Percentiles rank a stretch among this genome's conserved stretches.
Conservation (phyloP, 2,888 invertebrate species). For the Epistrophella euchroma region DNA sequence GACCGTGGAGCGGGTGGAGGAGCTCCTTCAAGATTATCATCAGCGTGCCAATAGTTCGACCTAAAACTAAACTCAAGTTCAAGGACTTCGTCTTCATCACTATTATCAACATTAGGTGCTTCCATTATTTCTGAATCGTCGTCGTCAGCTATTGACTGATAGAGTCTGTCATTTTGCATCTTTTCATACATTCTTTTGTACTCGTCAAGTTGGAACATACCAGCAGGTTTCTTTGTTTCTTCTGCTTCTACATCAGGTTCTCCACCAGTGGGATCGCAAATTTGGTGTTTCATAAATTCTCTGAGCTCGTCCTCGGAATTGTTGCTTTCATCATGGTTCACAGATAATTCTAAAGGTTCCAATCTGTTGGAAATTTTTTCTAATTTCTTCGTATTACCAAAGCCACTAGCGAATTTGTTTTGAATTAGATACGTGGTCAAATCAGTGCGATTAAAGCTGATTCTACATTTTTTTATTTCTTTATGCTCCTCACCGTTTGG, state of each 20-base stretch:
- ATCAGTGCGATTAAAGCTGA: constrained; percentile 78
- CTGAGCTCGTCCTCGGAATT: constrained; percentile 54
- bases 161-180: constrained; percentile 82
- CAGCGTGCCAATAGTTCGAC: constrained; percentile 77
- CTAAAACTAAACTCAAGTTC: constrained; percentile 77
- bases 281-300: constrained; percentile 53
- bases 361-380: background rate
- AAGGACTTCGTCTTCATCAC: constrained; percentile 77
- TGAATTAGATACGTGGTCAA: constrained; percentile 78
- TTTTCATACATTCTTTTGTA: constrained; percentile 77
- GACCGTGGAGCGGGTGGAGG: constrained; percentile 67
- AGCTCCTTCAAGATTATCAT: constrained; percentile 34
- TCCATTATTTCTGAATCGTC: constrained; percentile 79
- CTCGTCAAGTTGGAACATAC: constrained; percentile 77
- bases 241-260: constrained; percentile 50
- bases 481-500: constrained; percentile 78
- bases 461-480: constrained; percentile 78
- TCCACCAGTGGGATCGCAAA: constrained; percentile 33
- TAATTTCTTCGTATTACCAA: background rate
- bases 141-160: constrained; percentile 72
- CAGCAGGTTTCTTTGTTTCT: constrained; percentile 56
- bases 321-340: background rate
- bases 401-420: constrained; percentile 64
- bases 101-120: constrained; percentile 82
- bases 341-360: background rate